phyloP scores from a whole-genome alignment of 2,797 vertebrate species.

The Pangasius macronema region DNA sequence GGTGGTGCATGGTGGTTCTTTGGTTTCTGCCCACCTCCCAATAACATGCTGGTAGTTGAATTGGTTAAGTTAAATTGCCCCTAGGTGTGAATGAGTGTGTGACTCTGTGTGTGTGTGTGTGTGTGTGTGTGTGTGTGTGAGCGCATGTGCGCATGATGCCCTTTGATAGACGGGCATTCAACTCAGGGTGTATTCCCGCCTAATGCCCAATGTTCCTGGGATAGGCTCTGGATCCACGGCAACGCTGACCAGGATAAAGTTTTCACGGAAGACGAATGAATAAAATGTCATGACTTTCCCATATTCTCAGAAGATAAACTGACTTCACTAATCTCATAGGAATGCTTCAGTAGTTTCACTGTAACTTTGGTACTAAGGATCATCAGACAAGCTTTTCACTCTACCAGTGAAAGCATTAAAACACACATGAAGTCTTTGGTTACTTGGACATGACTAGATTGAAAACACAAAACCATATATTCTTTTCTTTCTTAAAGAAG shows the following conservation, averaged over 20 bases:
- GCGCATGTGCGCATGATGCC: not conserved
- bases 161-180: not conserved
- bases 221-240: not conserved
- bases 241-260: not conserved
- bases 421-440: not conserved
- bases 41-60: not conserved
- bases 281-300: slow-evolving; percentile 23
- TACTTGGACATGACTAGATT: not conserved
- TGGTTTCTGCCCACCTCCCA: not conserved
- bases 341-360: not conserved
- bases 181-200: not conserved
- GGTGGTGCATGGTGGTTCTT: not conserved
- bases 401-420: not conserved
- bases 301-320: not conserved
- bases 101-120: not conserved
- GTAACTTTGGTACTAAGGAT: slow-evolving; percentile 6
- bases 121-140: not conserved
- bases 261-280: not conserved
- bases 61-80: slow-evolving; percentile 7
- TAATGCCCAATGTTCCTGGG: not conserved
- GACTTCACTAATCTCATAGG: not conserved
- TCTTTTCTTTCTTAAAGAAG: not conserved
- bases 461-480: not conserved
- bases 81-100: not conserved
- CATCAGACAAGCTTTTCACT: not conserved